Conservation (phyloP, 1,140 invertebrate genomes). For the Adelges cooleyi region DNA sequence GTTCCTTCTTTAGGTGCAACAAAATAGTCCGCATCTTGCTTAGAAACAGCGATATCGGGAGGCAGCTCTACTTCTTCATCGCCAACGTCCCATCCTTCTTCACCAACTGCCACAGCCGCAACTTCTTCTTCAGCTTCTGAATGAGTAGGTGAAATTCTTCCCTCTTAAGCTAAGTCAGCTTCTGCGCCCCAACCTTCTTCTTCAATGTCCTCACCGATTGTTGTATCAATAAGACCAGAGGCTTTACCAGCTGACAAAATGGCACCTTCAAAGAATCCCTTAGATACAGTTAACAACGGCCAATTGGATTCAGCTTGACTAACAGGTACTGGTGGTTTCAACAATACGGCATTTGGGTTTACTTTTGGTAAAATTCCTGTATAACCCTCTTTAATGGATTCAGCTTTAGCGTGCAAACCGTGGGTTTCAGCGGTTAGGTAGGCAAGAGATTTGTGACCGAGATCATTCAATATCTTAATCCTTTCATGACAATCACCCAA, state of each 20-base stretch:
- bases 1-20: conserved; percentile 51
- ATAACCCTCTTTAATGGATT: conserved; percentile 53
- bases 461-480: conserved; percentile 75
- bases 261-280: conserved; percentile 63
- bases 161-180: conserved; percentile 61
- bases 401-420: conserved; percentile 68
- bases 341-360: conserved; percentile 61
- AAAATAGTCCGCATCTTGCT: conserved; percentile 35
- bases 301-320: conserved; percentile 84
- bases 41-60: conserved; percentile 58
- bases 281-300: conserved; percentile 85
- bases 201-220: conserved; percentile 40
- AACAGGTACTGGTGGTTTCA: conserved; percentile 80
- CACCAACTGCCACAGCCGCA: conserved; percentile 44
- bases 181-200: conserved; percentile 82
- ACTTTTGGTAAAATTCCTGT: conserved; percentile 59
- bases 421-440: conserved; percentile 94
- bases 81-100: conserved; percentile 83
- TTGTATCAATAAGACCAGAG: conserved; percentile 40
- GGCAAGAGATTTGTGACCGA: conserved; percentile 55
- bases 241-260: conserved; percentile 46
- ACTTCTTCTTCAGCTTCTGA: conserved; percentile 41
- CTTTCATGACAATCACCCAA: conserved; percentile 86
- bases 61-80: conserved; percentile 91
- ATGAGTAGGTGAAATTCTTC: conserved; percentile 39